phyloP scores from a whole-genome alignment of 2,797 vertebrate genomes.

The Myripristis jacobus region DNA sequence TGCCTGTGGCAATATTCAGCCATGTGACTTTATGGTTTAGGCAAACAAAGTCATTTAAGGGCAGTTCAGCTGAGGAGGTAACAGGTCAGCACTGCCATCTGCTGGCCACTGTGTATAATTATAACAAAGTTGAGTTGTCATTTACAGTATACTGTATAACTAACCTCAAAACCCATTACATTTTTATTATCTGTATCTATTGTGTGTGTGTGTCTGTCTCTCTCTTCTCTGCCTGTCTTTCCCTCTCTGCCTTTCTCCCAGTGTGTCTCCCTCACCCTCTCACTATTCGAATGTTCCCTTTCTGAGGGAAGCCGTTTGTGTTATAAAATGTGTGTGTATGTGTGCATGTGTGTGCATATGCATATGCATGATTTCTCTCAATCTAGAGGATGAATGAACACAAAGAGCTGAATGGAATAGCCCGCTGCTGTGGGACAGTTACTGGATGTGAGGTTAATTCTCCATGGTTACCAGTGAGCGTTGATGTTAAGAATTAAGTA shows the following conservation, averaged over 20 bases:
- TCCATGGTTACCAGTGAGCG: conserved; percentile 66
- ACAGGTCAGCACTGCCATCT: conserved; percentile 65
- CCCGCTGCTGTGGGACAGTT: conserved; percentile 54
- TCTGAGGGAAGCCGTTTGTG: conserved; percentile 7
- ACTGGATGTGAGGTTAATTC: conserved; percentile 62
- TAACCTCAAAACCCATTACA: neutral
- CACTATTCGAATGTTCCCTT: conserved; percentile 29
- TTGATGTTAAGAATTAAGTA: conserved; percentile 70
- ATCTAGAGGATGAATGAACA: conserved; percentile 58
- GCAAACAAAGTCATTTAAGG: conserved; percentile 7
- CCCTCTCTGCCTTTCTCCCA: neutral
- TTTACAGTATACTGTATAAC: neutral
- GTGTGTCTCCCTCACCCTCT: neutral
- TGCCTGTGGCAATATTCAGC: neutral
- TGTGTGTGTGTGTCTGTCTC: neutral
- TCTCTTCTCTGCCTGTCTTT: neutral
- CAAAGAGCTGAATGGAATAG: conserved; percentile 66
- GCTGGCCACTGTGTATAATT: conserved; percentile 43
- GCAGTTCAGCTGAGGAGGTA: neutral
- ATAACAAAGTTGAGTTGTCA: neutral
- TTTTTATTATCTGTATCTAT: conserved; percentile 19
- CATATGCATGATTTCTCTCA: conserved; percentile 34
- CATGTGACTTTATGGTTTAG: neutral
- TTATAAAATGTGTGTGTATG: conserved; percentile 26
- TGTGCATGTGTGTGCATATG: neutral